A percentile compares a stretch with the other conserved stretches of the same genome.
Conservation (phyloP, 2,113 vertebrate genomes). For the Acanthochromis polyacanthus region DNA sequence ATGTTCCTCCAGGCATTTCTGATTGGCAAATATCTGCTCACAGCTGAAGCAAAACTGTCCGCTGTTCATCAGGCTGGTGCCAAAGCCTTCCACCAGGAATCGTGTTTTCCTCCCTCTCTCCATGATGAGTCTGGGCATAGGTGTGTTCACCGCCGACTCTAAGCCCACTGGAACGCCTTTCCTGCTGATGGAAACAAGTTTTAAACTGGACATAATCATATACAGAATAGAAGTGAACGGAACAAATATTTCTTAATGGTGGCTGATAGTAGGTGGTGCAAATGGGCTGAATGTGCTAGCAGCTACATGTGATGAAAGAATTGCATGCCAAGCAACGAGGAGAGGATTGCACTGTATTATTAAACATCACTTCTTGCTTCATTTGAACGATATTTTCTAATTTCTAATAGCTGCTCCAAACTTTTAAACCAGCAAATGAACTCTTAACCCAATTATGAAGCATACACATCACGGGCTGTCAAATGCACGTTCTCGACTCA, state of each 20-base stretch:
- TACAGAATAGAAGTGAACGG: background rate
- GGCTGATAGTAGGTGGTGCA: background rate
- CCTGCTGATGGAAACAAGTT: slow-evolving; percentile 25
- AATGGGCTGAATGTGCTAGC: background rate
- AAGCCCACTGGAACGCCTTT: background rate
- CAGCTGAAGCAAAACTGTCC: slow-evolving; percentile 78
- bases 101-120: slow-evolving; percentile 14
- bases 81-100: slow-evolving; percentile 9
- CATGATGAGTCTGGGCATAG: slow-evolving; percentile 53
- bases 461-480: background rate
- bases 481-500: background rate
- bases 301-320: background rate
- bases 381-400: background rate
- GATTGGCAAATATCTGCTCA: slow-evolving; percentile 72
- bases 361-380: background rate
- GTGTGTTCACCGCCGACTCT: slow-evolving; percentile 1
- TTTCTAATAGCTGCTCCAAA: background rate
- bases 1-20: slow-evolving; percentile 72
- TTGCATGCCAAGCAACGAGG: background rate
- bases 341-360: background rate
- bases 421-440: background rate
- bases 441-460: background rate
- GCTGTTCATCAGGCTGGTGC: slow-evolving; percentile 36
- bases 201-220: background rate
- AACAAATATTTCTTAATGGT: background rate